Evolutionary conservation across 2,888 invertebrate genomes (phyloP).

Genomic region (Acanthosoma haemorrhoidale): DNA sequence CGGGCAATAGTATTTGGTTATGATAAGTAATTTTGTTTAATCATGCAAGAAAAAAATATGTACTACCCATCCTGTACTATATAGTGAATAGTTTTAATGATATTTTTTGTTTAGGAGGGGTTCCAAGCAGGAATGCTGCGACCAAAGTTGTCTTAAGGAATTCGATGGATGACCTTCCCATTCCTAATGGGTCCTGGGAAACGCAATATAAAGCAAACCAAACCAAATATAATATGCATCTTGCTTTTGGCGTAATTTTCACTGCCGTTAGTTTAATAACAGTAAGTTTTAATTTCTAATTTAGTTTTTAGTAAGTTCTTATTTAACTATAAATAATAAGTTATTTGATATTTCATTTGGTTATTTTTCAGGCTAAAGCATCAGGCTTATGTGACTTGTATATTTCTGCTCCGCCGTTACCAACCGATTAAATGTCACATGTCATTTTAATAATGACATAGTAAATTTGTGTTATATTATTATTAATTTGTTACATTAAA

Average conservation of each 20-base stretch:
- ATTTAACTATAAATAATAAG: not conserved
- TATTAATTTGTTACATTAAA: too few relatives aligned
- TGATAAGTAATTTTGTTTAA: too few relatives aligned
- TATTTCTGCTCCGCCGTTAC: constrained; percentile 53
- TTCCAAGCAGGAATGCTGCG: constrained; percentile 9
- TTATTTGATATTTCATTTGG: not conserved
- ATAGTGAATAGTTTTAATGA: too few relatives aligned
- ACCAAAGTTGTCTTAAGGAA: constrained; percentile 21
- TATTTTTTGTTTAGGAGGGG: not conserved
- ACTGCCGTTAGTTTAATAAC: constrained; percentile 35
- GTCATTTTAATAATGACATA: too few relatives aligned
- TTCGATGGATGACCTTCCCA: constrained; percentile 70
- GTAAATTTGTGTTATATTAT: too few relatives aligned
- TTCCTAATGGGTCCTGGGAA: constrained; percentile 74
- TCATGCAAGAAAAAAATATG: too few relatives aligned
- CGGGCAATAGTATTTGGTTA: too few relatives aligned
- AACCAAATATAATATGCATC: constrained; percentile 60
- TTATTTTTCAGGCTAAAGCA: constrained; percentile 55
- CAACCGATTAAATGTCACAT: constrained; percentile 10
- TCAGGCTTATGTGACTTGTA: constrained; percentile 60
- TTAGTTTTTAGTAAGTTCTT: not conserved
- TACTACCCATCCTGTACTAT: too few relatives aligned
- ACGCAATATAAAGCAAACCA: constrained; percentile 60
- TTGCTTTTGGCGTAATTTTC: constrained; percentile 52
- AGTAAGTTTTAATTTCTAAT: constrained; percentile 30